Conservation (phyloP, 2,888 invertebrate genomes). For the Mythimna lalbum region DNA sequence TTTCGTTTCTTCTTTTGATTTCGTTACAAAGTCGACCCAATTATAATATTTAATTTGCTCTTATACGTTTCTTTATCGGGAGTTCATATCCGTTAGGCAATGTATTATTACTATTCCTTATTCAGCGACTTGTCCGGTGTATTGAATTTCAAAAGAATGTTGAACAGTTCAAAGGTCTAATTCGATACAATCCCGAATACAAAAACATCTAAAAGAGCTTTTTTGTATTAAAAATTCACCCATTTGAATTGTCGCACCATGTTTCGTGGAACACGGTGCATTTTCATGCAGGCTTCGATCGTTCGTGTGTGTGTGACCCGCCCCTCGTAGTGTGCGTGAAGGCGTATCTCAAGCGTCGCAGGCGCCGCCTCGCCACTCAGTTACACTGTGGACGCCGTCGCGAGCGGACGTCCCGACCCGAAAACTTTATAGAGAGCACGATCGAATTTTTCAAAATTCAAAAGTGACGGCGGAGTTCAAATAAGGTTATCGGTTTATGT, state of each 20-base stretch:
- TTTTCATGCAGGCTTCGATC: constrained; percentile 84
- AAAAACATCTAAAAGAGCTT: constrained; percentile 32
- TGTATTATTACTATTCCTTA: constrained; percentile 40
- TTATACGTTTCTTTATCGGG: constrained; percentile 37
- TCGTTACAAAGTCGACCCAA: neutral
- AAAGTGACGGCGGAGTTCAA: constrained; percentile 81
- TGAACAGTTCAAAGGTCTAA: constrained; percentile 56
- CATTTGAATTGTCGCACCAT: constrained; percentile 69
- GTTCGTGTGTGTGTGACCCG: constrained; percentile 62
- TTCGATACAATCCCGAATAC: constrained; percentile 36
- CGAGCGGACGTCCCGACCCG: constrained; percentile 71
- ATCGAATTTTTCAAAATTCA: constrained; percentile 66
- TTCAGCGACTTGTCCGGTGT: constrained; percentile 42
- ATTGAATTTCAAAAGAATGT: constrained; percentile 36
- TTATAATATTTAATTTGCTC: constrained; percentile 9
- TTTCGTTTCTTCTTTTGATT: neutral
- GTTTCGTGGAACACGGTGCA: constrained; percentile 76
- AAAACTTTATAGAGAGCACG: constrained; percentile 53
- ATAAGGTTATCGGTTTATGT: constrained; percentile 83
- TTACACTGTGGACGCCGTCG: constrained; percentile 75
- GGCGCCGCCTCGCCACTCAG: constrained; percentile 84
- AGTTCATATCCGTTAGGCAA: constrained; percentile 38
- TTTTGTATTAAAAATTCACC: constrained; percentile 45
- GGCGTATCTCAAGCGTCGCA: constrained; percentile 80
- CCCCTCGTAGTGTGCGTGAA: constrained; percentile 75